phyloP scores from a whole-genome alignment of 2,888 invertebrate genomes.

The Dioctria rufipes region DNA sequence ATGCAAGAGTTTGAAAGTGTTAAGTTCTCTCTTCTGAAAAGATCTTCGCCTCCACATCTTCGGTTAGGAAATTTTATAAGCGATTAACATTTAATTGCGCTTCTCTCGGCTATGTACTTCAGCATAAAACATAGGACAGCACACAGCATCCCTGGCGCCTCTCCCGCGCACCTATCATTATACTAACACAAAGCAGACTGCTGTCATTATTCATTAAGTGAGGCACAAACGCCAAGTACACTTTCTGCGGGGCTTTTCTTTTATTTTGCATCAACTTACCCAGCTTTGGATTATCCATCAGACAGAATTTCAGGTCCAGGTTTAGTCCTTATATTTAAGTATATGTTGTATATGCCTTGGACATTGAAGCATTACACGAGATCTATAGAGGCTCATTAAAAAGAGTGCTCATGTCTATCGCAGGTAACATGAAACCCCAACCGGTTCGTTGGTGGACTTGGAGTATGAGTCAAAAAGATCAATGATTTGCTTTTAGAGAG shows the following conservation, averaged over 20 bases:
- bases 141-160: neutral
- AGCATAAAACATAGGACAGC: no score
- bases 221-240: slow-evolving; percentile 50
- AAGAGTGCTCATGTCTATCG: slow-evolving; percentile 21
- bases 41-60: slow-evolving; percentile 24
- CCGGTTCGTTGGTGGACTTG: neutral
- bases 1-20: slow-evolving; percentile 50
- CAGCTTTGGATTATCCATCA: neutral
- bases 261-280: slow-evolving; percentile 10
- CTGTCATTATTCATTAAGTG: slow-evolving; percentile 51
- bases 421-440: slow-evolving; percentile 41
- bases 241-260: slow-evolving; percentile 32
- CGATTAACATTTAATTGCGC: slow-evolving; percentile 54
- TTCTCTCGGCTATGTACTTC: slow-evolving; percentile 27
- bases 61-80: slow-evolving; percentile 37
- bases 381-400: slow-evolving; percentile 21
- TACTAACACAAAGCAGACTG: slow-evolving; percentile 5
- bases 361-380: neutral
- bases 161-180: slow-evolving; percentile 9
- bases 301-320: neutral
- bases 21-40: slow-evolving; percentile 39
- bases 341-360: slow-evolving; percentile 22
- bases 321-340: neutral
- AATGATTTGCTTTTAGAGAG: slow-evolving; percentile 27
- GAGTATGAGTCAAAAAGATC: slow-evolving; percentile 25